Conservation (phyloP, 1,140 invertebrate genomes). For the Phymastichus coffea region DNA sequence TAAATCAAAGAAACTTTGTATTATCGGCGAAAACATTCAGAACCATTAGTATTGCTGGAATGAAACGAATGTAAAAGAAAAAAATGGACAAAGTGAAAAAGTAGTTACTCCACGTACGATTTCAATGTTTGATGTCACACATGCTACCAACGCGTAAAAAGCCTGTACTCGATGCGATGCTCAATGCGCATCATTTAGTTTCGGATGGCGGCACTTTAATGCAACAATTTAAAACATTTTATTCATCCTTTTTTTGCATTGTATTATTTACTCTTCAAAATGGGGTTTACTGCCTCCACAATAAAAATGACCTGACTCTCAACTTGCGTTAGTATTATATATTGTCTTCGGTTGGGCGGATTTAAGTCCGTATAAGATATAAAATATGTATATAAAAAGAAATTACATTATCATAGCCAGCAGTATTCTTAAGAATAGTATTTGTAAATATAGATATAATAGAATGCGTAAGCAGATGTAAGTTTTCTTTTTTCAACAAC, state of each 20-base stretch:
- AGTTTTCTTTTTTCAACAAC: no score
- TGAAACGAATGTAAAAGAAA: neutral
- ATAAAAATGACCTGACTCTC: no score
- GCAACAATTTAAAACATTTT: no score
- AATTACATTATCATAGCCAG: no score
- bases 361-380: neutral
- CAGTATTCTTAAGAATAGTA: neutral
- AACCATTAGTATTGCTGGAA: no score
- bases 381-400: neutral
- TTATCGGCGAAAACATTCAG: no score
- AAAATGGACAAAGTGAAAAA: constrained; percentile 4
- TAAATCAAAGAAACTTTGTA: no score
- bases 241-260: no score
- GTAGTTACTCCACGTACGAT: constrained; percentile 15
- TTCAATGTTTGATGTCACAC: constrained; percentile 39
- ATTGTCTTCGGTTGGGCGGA: neutral
- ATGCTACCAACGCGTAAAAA: constrained; percentile 38
- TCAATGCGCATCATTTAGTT: constrained; percentile 30
- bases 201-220: no score
- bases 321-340: constrained; percentile 3
- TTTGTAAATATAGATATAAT: constrained; percentile 15
- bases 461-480: neutral
- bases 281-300: no score
- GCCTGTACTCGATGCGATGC: constrained; percentile 36
- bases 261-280: no score